Percentiles rank a stretch among this genome's conserved stretches.
These are phyloP conservation scores for Enteromius afrohamiltoni DNA, from an alignment of 2,797 vertebrate genomes.

Conservation along the genomic window DNA sequence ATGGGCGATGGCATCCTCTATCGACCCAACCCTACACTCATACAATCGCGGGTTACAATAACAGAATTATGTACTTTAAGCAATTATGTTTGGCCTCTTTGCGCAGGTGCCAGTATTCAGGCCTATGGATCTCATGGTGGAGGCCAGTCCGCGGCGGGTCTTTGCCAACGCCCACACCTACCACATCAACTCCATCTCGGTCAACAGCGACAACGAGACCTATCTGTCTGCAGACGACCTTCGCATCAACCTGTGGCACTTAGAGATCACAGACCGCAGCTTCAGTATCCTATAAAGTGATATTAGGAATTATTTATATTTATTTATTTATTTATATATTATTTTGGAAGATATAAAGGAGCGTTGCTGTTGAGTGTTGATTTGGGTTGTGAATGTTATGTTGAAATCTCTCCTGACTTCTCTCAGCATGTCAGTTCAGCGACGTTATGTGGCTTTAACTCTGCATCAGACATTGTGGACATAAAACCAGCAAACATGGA, in stretches of 20 bases:
- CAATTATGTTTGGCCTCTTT: neutral
- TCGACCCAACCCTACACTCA: too few species aligned
- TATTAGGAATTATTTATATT: too few species aligned
- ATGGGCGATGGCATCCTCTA: too few species aligned
- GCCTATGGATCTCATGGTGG: constrained; percentile 99
- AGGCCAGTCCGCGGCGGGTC: constrained; percentile 95
- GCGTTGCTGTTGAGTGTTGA: neutral
- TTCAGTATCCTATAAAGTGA: constrained; percentile 88
- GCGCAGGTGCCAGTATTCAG: constrained; percentile 93
- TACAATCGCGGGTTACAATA: too few species aligned
- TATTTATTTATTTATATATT: too few species aligned
- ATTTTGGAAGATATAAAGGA: neutral
- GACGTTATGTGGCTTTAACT: constrained; percentile 44
- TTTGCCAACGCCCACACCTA: constrained; percentile 98
- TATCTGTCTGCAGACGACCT: constrained; percentile 98
- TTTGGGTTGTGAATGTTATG: neutral
- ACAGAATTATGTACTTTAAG: too few species aligned
- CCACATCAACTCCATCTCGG: constrained; percentile 98
- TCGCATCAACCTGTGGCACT: constrained; percentile 96
- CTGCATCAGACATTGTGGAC: constrained; percentile 93
- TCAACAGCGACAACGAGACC: constrained; percentile 97
- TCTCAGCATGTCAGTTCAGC: neutral
- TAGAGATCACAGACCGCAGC: constrained; percentile 98
- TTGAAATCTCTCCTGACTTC: neutral
- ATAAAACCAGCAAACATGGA: constrained; percentile 99